Conservation (phyloP, 2,113 vertebrate genomes). For the Misgurnus mizolepis region DNA sequence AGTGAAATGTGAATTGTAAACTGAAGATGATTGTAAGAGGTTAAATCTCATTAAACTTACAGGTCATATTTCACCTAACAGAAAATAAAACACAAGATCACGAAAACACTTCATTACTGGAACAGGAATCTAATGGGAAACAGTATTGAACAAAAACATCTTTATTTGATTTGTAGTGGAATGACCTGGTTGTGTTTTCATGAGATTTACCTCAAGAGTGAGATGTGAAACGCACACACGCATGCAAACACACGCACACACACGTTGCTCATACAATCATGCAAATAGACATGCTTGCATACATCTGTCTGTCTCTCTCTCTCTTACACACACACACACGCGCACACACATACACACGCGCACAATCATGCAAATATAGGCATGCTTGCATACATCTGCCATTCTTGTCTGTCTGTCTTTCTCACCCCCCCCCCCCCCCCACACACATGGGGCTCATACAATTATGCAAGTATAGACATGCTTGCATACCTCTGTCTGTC, state of each 20-base stretch:
- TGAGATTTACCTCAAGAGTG: conserved; percentile 2
- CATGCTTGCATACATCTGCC: no score
- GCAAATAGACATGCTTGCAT: conserved; percentile 39
- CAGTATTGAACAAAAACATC: background rate
- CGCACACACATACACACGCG: background rate
- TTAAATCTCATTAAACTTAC: conserved; percentile 39
- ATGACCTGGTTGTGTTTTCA: background rate
- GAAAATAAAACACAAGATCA: background rate
- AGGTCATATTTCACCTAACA: conserved; percentile 6
- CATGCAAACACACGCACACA: conserved; percentile 36
- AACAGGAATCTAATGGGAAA: background rate
- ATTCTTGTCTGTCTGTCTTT: no score
- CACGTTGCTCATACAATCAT: conserved; percentile 19
- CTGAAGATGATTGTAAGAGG: conserved; percentile 59
- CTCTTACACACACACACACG: conserved; percentile 41
- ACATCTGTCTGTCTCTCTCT: conserved; percentile 35
- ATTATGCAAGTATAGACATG: background rate
- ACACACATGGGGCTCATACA: conserved; percentile 11
- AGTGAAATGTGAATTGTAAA: conserved; percentile 64
- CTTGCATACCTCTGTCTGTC: background rate
- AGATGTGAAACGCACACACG: background rate
- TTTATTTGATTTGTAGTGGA: background rate
- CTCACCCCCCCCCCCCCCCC: background rate
- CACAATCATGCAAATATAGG: background rate
- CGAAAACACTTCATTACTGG: background rate